Conservation (phyloP, 2,888 invertebrate species). For the Acleris literana region DNA sequence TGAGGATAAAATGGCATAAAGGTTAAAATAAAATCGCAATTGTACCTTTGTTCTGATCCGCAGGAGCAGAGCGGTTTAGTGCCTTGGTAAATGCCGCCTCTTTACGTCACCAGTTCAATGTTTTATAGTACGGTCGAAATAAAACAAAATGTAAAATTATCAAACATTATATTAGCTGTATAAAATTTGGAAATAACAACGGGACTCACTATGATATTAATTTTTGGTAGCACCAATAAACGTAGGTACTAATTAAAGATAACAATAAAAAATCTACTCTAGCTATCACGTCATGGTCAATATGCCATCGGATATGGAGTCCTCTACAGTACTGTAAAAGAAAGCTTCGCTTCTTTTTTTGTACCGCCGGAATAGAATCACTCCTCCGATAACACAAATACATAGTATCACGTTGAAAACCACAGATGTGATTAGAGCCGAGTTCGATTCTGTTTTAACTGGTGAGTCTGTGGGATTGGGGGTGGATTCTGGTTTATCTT, state of each 20-base stretch:
- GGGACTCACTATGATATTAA: slow-evolving; percentile 4
- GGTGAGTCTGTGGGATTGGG: not conserved
- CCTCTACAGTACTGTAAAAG: slow-evolving; percentile 32
- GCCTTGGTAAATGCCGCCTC: too few relatives aligned
- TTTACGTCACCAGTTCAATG: too few relatives aligned
- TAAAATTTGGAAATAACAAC: slow-evolving; percentile 25
- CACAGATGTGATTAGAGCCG: slow-evolving; percentile 27
- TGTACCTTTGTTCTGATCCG: slow-evolving; percentile 23
- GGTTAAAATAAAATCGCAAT: too few relatives aligned
- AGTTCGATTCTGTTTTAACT: not conserved
- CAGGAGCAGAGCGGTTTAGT: not conserved
- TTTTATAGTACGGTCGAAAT: not conserved
- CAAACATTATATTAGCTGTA: slow-evolving; percentile 6
- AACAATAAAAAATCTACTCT: slow-evolving; percentile 6
- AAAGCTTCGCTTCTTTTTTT: slow-evolving; percentile 30
- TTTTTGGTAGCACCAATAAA: slow-evolving; percentile 25
- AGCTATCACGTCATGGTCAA: slow-evolving; percentile 32
- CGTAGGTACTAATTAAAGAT: slow-evolving; percentile 7
- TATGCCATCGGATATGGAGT: slow-evolving; percentile 35
- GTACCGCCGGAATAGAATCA: slow-evolving; percentile 18
- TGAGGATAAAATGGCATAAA: too few relatives aligned
- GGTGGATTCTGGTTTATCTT: not conserved
- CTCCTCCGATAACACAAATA: slow-evolving; percentile 21
- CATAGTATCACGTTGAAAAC: slow-evolving; percentile 36
- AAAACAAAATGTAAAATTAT: slow-evolving; percentile 11